A percentile compares a stretch with the other conserved stretches of the same genome.
phyloP scores from a whole-genome alignment of 2,888 invertebrate genomes.

The Pammene fasciana region DNA sequence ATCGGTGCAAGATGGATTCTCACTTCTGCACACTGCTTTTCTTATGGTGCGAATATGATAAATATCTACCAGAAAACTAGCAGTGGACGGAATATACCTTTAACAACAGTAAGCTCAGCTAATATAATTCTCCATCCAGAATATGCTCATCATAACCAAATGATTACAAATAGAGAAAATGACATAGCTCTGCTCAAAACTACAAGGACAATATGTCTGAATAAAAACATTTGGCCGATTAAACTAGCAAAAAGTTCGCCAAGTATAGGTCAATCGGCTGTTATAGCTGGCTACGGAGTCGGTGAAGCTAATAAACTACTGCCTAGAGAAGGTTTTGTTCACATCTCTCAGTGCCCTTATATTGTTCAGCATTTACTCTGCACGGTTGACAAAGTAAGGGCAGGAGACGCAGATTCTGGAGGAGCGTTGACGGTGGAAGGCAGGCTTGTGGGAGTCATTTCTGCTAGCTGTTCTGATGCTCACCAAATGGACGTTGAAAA shows the following conservation, averaged over 20 bases:
- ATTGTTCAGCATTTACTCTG: slow-evolving; percentile 44
- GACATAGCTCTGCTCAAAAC: slow-evolving; percentile 52
- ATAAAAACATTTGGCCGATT: slow-evolving; percentile 37
- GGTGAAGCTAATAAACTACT: slow-evolving; percentile 29
- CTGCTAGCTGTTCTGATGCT: slow-evolving; percentile 44
- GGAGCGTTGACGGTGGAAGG: slow-evolving; percentile 48
- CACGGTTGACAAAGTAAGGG: slow-evolving; percentile 44
- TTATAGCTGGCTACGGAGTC: slow-evolving; percentile 50
- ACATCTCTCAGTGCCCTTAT: slow-evolving; percentile 42
- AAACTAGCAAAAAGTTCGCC: slow-evolving; percentile 7
- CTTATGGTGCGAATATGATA: neutral
- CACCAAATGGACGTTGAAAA: slow-evolving; percentile 7
- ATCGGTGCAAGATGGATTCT: slow-evolving; percentile 49
- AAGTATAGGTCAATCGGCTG: slow-evolving; percentile 38
- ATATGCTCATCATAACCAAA: neutral
- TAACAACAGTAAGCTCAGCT: slow-evolving; percentile 1
- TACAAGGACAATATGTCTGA: slow-evolving; percentile 42
- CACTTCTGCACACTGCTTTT: slow-evolving; percentile 52
- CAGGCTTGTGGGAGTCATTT: slow-evolving; percentile 49
- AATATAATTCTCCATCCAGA: slow-evolving; percentile 18
- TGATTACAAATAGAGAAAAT: slow-evolving; percentile 29
- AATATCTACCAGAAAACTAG: slow-evolving; percentile 10
- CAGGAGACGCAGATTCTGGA: slow-evolving; percentile 52
- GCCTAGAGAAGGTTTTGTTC: slow-evolving; percentile 49
- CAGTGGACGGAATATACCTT: neutral